Evolutionary conservation across 2,113 vertebrate genomes (phyloP).

Genomic region (Vulpes lagopus): DNA sequence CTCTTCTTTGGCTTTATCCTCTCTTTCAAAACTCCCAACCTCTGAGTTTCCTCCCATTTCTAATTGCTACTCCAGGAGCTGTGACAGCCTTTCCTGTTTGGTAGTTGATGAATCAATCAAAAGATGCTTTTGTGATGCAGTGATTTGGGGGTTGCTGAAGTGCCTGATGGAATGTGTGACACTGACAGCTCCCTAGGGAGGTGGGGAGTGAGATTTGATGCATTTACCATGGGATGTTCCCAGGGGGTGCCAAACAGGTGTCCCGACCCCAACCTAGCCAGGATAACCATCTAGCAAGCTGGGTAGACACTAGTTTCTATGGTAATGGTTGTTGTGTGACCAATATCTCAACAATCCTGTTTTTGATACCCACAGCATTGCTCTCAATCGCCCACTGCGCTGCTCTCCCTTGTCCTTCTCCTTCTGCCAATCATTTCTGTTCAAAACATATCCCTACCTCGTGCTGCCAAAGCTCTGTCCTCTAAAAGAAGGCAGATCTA

Average conservation of each 20-base stretch:
- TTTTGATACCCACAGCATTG: not conserved
- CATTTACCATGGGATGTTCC: not conserved
- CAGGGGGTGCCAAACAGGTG: not conserved
- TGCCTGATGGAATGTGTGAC: not conserved
- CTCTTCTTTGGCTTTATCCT: not conserved
- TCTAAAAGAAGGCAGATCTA: not conserved
- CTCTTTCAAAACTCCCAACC: not conserved
- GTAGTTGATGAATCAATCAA: slow-evolving; percentile 60
- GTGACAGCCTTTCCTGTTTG: slow-evolving; percentile 54
- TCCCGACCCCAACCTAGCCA: not conserved
- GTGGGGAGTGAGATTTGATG: not conserved
- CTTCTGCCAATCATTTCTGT: not conserved
- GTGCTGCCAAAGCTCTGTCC: fast-evolving
- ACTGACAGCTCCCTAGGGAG: not conserved
- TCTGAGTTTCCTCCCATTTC: not conserved
- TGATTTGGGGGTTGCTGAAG: not conserved
- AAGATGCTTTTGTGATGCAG: slow-evolving; percentile 53
- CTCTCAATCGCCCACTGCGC: not conserved
- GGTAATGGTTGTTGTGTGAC: not conserved
- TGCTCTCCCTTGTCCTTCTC: not conserved
- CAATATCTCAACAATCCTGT: not conserved
- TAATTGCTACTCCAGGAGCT: not conserved
- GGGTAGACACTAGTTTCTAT: not conserved
- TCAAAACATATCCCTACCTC: not conserved
- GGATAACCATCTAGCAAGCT: not conserved